Evolutionary conservation across 2,113 vertebrate species (phyloP).

Genomic region (Clarias magur): DNA sequence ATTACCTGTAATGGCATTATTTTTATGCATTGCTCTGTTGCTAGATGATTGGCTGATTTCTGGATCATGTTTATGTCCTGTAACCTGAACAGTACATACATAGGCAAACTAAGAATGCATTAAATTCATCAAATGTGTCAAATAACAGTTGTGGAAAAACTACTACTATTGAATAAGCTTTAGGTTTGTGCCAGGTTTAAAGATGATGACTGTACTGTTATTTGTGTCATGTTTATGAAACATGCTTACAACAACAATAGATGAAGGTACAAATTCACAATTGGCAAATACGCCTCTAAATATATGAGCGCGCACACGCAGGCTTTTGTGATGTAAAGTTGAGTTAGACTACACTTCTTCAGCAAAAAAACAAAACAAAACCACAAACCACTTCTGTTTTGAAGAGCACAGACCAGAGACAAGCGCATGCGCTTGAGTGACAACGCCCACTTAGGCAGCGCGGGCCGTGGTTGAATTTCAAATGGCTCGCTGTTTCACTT

Average conservation of each 20-base stretch:
- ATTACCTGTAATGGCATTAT: not conserved
- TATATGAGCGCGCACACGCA: not conserved
- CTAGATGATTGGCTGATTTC: not conserved
- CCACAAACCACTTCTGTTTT: slow-evolving; percentile 6
- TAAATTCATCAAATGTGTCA: not conserved
- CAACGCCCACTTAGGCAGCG: not conserved
- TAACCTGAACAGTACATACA: not conserved
- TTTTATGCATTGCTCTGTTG: not conserved
- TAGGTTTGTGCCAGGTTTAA: not conserved
- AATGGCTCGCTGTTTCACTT: not conserved
- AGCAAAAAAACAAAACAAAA: not conserved
- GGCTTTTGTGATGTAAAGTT: not conserved
- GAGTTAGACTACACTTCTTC: too few relatives aligned
- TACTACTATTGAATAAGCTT: not conserved
- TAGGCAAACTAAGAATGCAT: not conserved
- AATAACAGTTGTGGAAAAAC: not conserved
- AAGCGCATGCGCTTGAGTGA: not conserved
- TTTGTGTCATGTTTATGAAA: not conserved
- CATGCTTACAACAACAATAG: not conserved
- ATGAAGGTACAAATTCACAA: not conserved
- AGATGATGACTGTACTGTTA: not conserved
- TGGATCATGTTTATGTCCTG: not conserved
- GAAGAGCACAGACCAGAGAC: too few relatives aligned
- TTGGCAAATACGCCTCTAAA: not conserved
- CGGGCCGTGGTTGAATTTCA: not conserved